A percentile compares a stretch with the other conserved stretches of the same genome.
phyloP scores from a whole-genome alignment of 2,113 vertebrate genomes.

The Lophochroa leadbeateri region DNA sequence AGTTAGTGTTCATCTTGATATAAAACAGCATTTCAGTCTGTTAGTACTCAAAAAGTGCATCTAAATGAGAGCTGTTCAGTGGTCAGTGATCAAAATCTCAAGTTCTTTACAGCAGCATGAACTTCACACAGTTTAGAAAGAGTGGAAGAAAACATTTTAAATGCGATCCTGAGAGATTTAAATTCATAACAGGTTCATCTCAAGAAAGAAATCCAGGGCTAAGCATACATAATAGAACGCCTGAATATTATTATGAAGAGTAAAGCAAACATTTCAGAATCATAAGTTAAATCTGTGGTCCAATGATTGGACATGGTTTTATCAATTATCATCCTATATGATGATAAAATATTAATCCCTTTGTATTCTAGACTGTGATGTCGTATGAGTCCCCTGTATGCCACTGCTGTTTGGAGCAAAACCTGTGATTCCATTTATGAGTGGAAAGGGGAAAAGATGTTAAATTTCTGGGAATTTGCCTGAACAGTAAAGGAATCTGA shows the following conservation, averaged over 20 bases:
- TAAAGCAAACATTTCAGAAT: not conserved
- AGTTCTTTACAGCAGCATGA: not conserved
- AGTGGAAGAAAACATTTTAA: not conserved
- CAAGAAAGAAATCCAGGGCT: not conserved
- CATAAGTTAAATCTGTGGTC: not conserved
- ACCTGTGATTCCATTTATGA: not conserved
- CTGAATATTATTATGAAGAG: not conserved
- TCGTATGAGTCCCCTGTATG: not conserved
- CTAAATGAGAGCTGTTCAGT: not conserved
- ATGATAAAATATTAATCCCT: not conserved
- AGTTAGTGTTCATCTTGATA: not conserved
- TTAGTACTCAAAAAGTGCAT: not conserved
- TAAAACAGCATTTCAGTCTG: not conserved
- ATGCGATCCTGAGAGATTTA: not conserved
- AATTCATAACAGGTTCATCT: not conserved
- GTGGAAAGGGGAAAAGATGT: fast-evolving
- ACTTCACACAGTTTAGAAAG: not conserved
- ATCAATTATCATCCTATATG: not conserved
- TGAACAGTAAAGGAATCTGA: not conserved
- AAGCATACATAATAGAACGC: fast-evolving
- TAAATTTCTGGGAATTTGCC: not conserved
- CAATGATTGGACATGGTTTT: not conserved
- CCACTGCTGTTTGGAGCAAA: not conserved
- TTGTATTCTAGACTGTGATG: too few species aligned
- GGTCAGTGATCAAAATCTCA: not conserved